These are phyloP conservation scores for Pilophorus perplexus DNA, from an alignment of 2,888 invertebrate genomes.

Conservation along the genomic window DNA sequence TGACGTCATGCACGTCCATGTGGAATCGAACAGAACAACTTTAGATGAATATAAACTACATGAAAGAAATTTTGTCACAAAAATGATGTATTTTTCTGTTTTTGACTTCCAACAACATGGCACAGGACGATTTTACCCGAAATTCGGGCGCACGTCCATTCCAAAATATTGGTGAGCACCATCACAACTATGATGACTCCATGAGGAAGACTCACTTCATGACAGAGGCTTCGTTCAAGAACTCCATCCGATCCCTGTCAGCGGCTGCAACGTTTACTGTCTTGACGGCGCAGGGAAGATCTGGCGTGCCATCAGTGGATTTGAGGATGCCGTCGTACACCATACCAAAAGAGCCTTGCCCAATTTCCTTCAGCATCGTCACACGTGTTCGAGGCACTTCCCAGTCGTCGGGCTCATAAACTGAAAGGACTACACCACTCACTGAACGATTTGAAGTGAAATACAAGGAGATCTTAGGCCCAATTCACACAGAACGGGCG, in stretches of 20 bases:
- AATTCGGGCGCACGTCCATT: no score
- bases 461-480: no score
- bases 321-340: conserved; percentile 62
- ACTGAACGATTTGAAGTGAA: no score
- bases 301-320: conserved; percentile 51
- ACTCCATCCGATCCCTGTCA: conserved; percentile 61
- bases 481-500: no score
- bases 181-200: neutral
- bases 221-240: conserved; percentile 68
- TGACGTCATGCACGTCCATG: no score
- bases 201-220: conserved; percentile 61
- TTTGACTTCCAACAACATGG: no score
- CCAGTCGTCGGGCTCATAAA: conserved; percentile 69
- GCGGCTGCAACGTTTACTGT: conserved; percentile 62
- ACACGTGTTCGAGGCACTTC: conserved; percentile 64
- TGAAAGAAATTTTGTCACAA: no score
- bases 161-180: no score
- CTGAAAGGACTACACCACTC: conserved; percentile 42
- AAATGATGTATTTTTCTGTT: no score
- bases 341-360: conserved; percentile 72
- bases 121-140: no score
- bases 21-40: no score
- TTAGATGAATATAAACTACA: no score
- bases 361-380: conserved; percentile 58
- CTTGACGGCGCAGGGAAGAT: conserved; percentile 60